Conservation (phyloP, 2,888 invertebrate genomes). For the Philhelius pedissequus region DNA sequence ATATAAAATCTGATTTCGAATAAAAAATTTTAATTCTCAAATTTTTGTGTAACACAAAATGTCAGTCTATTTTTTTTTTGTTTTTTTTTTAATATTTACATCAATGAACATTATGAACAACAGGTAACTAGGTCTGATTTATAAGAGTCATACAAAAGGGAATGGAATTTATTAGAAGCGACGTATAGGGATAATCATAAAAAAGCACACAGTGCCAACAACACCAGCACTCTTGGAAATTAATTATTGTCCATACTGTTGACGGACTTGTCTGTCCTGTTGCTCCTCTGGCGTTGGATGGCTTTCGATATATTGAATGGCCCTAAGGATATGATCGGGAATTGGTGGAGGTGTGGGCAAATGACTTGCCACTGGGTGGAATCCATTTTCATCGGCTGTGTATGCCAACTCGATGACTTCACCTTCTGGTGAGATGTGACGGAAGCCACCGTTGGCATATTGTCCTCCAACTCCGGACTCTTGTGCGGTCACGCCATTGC, state of each 20-base stretch:
- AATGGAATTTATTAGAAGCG: slow-evolving; percentile 8
- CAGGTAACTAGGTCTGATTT: slow-evolving; percentile 37
- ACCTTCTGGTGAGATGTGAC: slow-evolving; percentile 75
- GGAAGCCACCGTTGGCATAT: slow-evolving; percentile 74
- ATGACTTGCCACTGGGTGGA: slow-evolving; percentile 72
- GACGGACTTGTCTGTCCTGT: slow-evolving; percentile 68
- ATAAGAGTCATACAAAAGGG: not conserved
- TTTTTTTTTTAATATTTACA: slow-evolving; percentile 4
- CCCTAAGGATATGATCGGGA: slow-evolving; percentile 72
- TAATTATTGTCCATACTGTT: slow-evolving; percentile 23
- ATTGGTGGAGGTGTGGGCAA: slow-evolving; percentile 76
- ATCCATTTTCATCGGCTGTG: slow-evolving; percentile 74
- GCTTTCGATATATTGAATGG: slow-evolving; percentile 74
- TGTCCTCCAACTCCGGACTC: slow-evolving; percentile 81
- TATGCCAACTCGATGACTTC: slow-evolving; percentile 72
- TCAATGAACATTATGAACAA: slow-evolving; percentile 32
- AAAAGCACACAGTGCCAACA: slow-evolving; percentile 19
- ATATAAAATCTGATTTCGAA: slow-evolving; percentile 7
- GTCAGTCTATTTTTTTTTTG: slow-evolving; percentile 42
- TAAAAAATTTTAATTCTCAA: not conserved
- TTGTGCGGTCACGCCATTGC: slow-evolving; percentile 82
- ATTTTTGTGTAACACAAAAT: slow-evolving; percentile 21
- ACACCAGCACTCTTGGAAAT: not conserved
- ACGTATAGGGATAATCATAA: not conserved
- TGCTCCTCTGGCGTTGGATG: slow-evolving; percentile 75